Percentiles rank a stretch among this genome's conserved stretches.
Conservation (phyloP, 2,888 invertebrate genomes). For the Drosophila testacea region DNA sequence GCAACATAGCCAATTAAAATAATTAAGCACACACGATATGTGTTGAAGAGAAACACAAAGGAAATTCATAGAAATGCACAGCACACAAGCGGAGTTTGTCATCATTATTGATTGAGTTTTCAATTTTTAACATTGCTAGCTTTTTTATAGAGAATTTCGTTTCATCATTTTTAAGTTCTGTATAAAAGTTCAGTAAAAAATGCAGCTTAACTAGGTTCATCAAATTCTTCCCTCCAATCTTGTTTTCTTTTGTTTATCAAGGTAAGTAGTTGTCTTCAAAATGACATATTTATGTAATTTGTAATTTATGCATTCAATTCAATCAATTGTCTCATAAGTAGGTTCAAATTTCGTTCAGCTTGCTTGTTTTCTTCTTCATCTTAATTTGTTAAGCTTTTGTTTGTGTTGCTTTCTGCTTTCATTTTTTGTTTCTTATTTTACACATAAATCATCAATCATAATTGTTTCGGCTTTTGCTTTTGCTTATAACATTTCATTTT, state of each 20-base stretch:
- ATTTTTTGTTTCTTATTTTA: conserved; percentile 44
- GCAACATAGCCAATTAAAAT: conserved; percentile 63
- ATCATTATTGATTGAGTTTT: conserved; percentile 43
- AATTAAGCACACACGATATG: conserved; percentile 39
- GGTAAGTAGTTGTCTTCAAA: conserved; percentile 49
- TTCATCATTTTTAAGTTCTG: conserved; percentile 57
- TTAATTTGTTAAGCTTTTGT: conserved; percentile 22
- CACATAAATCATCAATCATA: conserved; percentile 54
- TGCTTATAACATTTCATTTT: conserved; percentile 40
- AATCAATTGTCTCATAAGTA: conserved; percentile 56
- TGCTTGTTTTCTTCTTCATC: conserved; percentile 32
- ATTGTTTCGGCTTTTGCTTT: conserved; percentile 39
- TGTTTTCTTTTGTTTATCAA: conserved; percentile 29
- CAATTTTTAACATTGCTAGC: conserved; percentile 64
- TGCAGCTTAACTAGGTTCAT: conserved; percentile 81
- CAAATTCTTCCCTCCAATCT: conserved; percentile 62
- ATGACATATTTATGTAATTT: conserved; percentile 36
- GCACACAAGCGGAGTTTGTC: conserved; percentile 60
- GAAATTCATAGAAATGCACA: conserved; percentile 48
- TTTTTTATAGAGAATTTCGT: conserved; percentile 47
- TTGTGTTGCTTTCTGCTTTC: conserved; percentile 37
- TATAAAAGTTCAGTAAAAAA: conserved; percentile 83
- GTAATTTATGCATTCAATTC: conserved; percentile 31
- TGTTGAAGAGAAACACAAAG: conserved; percentile 29
- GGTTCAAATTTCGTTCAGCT: conserved; percentile 43